A percentile compares a stretch with the other conserved stretches of the same genome.
These are phyloP conservation scores for Paratrypauchen microcephalus DNA, from an alignment of 2,797 vertebrate genomes.

Conservation along the genomic window DNA sequence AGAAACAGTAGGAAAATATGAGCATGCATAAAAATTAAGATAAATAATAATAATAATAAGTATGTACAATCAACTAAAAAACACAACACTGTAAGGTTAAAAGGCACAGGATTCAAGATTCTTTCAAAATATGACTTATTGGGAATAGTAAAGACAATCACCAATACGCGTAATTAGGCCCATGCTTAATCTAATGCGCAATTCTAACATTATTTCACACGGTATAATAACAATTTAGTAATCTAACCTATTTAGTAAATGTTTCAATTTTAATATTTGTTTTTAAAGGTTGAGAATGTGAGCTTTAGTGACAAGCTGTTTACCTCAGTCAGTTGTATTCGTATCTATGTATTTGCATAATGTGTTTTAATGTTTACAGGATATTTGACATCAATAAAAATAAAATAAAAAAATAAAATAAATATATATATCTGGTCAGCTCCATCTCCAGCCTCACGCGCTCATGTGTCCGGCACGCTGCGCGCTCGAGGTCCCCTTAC, in stretches of 20 bases:
- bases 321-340: too few relatives aligned
- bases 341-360: background rate
- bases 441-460: background rate
- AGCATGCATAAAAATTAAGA: too few relatives aligned
- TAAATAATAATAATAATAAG: too few relatives aligned
- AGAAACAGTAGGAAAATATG: too few relatives aligned
- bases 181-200: background rate
- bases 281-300: background rate
- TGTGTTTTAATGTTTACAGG: background rate
- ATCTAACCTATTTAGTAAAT: background rate
- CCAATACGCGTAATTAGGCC: background rate
- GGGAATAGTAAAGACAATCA: background rate
- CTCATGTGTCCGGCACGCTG: conserved; percentile 7
- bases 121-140: background rate
- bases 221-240: background rate
- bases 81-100: too few relatives aligned
- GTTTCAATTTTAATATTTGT: background rate
- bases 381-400: background rate
- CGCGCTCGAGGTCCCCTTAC: conserved; percentile 4
- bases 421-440: background rate
- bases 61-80: too few relatives aligned
- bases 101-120: too few relatives aligned
- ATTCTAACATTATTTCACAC: background rate
- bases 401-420: background rate
- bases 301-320: background rate